A percentile compares a stretch with the other conserved stretches of the same genome.
These are phyloP conservation scores for Sebastes vulpes DNA, from an alignment of 2,797 vertebrate genomes.

Conservation along the genomic window DNA sequence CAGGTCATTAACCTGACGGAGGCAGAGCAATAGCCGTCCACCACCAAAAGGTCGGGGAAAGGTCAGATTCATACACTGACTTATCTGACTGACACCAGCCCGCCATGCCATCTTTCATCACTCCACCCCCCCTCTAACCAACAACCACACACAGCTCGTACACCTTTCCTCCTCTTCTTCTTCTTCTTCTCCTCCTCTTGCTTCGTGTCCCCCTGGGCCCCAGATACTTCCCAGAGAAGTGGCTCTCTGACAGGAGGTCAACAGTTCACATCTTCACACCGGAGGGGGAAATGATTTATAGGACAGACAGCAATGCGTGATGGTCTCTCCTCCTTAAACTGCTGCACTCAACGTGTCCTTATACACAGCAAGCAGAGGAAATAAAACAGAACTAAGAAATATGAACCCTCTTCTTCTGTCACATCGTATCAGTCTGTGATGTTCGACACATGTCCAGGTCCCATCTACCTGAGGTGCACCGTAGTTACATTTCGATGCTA, in stretches of 20 bases:
- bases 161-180: neutral
- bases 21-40: constrained; percentile 15
- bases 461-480: neutral
- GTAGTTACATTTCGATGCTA: too few relatives aligned
- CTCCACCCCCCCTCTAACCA: neutral
- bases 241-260: constrained; percentile 7
- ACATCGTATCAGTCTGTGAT: neutral
- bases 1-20: constrained; percentile 63
- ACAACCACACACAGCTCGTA: neutral
- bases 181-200: neutral
- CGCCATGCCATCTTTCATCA: neutral
- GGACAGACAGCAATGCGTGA: neutral
- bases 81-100: constrained; percentile 13
- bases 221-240: neutral
- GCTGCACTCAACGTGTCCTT: neutral
- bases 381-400: neutral
- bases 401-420: neutral
- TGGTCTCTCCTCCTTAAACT: neutral
- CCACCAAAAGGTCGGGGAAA: constrained; percentile 58
- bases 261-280: neutral
- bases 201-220: neutral
- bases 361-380: neutral
- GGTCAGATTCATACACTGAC: constrained; percentile 38
- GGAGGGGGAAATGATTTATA: neutral
- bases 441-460: neutral